Evolutionary conservation across 2,888 invertebrate species (phyloP).

Genomic region (Pristionchus fissidentatus): DNA sequence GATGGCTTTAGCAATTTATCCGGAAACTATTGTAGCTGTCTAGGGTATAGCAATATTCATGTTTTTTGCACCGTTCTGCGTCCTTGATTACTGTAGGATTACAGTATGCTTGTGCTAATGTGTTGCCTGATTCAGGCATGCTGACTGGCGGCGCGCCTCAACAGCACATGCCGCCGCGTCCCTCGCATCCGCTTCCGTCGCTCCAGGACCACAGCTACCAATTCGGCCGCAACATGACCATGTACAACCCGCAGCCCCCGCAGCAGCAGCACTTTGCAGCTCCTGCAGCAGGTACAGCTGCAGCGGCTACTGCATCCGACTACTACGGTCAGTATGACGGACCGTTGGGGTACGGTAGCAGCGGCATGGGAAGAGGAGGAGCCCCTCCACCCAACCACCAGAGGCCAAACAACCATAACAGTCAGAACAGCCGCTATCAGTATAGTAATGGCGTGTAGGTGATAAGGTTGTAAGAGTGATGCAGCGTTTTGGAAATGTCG

Average conservation of each 20-base stretch:
- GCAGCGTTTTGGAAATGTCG: no score
- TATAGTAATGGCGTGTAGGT: background rate
- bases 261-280: background rate
- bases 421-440: background rate
- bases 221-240: background rate
- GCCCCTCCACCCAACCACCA: background rate
- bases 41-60: no score
- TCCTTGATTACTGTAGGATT: no score
- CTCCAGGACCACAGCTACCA: no score
- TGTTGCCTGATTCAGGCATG: constrained; percentile 38
- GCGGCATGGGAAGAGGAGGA: background rate
- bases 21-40: no score
- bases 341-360: background rate
- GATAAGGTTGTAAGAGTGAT: background rate
- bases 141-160: no score
- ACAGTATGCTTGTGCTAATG: background rate
- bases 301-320: no score
- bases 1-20: no score
- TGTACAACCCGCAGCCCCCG: background rate
- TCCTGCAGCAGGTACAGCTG: no score
- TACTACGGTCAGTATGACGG: constrained; percentile 15
- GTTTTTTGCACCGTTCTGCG: no score
- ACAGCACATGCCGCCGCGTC: no score
- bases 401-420: background rate
- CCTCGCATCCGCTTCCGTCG: no score